Evolutionary conservation across 2,888 invertebrate species (phyloP).

Genomic region (Criorhina ranunculi): DNA sequence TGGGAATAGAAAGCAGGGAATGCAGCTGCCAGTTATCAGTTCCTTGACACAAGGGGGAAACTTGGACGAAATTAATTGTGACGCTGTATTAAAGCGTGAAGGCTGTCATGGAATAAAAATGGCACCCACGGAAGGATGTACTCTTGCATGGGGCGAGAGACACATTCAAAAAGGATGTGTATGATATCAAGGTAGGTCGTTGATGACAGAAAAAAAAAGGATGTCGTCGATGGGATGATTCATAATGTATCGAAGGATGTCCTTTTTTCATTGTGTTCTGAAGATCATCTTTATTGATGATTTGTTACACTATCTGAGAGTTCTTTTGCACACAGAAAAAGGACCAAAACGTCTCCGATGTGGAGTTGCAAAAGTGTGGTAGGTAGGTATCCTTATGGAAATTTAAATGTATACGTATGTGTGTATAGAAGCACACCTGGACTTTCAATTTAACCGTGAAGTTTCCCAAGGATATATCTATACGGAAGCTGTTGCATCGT

Average conservation of each 20-base stretch:
- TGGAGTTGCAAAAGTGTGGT: slow-evolving; percentile 7
- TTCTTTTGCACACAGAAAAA: slow-evolving; percentile 3
- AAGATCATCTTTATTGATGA: slow-evolving; percentile 69
- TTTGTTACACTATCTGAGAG: slow-evolving; percentile 42
- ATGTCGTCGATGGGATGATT: slow-evolving; percentile 68
- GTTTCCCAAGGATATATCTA: slow-evolving; percentile 39
- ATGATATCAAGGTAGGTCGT: slow-evolving; percentile 48
- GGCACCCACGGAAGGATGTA: slow-evolving; percentile 75
- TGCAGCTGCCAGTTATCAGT: slow-evolving; percentile 59
- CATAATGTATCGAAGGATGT: slow-evolving; percentile 48
- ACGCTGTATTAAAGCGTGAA: slow-evolving; percentile 83
- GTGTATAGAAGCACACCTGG: slow-evolving; percentile 54
- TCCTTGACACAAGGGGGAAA: slow-evolving; percentile 52
- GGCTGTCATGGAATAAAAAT: slow-evolving; percentile 80
- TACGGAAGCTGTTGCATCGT: slow-evolving; percentile 56
- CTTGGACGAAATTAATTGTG: slow-evolving; percentile 66
- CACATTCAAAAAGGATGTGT: slow-evolving; percentile 48
- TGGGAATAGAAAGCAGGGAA: slow-evolving; percentile 23
- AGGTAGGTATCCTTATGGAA: slow-evolving; percentile 15
- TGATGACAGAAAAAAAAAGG: slow-evolving; percentile 15
- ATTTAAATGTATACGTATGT: slow-evolving; percentile 10
- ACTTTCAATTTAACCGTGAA: slow-evolving; percentile 65
- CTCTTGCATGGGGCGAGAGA: background rate
- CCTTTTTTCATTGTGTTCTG: slow-evolving; percentile 27
- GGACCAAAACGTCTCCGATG: background rate